Evolutionary conservation across 2,888 invertebrate genomes (phyloP).

Genomic region (Mesorhabditis belari): DNA sequence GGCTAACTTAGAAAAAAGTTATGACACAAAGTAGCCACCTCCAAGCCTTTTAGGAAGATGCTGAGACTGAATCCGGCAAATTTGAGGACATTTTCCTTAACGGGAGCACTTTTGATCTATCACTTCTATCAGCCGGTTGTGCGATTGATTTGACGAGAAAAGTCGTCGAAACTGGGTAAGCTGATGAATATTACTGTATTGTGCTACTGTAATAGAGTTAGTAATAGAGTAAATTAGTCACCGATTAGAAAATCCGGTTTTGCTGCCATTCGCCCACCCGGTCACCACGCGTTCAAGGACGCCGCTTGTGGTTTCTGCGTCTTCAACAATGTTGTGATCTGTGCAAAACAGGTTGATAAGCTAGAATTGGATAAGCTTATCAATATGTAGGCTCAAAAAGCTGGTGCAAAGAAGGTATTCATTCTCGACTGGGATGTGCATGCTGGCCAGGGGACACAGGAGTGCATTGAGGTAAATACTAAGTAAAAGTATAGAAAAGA

Average conservation of each 20-base stretch:
- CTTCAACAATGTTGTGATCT: slow-evolving; percentile 94
- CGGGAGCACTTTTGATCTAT: slow-evolving; percentile 26
- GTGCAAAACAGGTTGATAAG: slow-evolving; percentile 61
- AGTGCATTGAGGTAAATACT: slow-evolving; percentile 4
- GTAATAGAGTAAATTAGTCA: neutral
- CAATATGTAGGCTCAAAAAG: slow-evolving; percentile 9
- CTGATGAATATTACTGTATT: neutral
- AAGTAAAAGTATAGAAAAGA: too few relatives aligned
- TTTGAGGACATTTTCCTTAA: slow-evolving; percentile 50
- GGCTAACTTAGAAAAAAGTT: too few relatives aligned
- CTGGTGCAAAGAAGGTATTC: slow-evolving; percentile 71
- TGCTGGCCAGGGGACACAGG: slow-evolving; percentile 43
- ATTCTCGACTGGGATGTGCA: slow-evolving; percentile 80
- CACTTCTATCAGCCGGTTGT: slow-evolving; percentile 35
- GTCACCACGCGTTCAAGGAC: slow-evolving; percentile 79
- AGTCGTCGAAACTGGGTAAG: slow-evolving; percentile 15
- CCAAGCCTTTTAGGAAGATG: neutral
- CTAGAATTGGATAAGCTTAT: neutral
- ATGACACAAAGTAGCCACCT: neutral
- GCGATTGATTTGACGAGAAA: slow-evolving; percentile 22
- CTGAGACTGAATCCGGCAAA: slow-evolving; percentile 19
- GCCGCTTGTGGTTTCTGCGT: slow-evolving; percentile 77
- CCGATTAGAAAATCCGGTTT: slow-evolving; percentile 67
- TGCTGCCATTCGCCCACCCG: slow-evolving; percentile 91
- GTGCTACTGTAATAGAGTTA: neutral